Evolutionary conservation across 2,797 vertebrate genomes (phyloP).

Genomic region (Vultur gryphus): DNA sequence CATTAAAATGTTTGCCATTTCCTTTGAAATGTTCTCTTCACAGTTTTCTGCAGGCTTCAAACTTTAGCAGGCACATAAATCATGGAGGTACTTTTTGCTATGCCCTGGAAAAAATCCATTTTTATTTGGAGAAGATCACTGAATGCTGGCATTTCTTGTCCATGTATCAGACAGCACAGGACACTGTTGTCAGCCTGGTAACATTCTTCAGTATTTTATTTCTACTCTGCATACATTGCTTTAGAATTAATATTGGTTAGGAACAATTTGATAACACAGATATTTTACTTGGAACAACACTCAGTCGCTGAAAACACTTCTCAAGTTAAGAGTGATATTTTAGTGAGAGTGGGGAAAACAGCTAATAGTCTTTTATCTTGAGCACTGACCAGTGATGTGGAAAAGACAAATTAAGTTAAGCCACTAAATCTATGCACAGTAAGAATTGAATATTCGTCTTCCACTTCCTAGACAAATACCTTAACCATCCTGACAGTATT

Average conservation of each 20-base stretch:
- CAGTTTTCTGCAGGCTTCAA: background rate
- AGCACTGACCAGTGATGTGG: background rate
- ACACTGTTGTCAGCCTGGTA: background rate
- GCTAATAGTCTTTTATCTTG: background rate
- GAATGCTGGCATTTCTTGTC: background rate
- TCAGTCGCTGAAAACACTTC: background rate
- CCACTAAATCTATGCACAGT: background rate
- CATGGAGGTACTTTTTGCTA: background rate
- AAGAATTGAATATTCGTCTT: background rate
- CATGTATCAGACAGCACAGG: background rate
- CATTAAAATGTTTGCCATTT: background rate
- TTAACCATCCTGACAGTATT: background rate
- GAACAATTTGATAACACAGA: background rate
- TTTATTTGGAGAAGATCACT: background rate
- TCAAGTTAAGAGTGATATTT: background rate
- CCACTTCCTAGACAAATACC: background rate
- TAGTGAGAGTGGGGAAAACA: background rate
- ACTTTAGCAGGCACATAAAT: background rate
- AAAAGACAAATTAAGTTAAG: conserved; percentile 11
- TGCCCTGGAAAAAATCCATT: background rate
- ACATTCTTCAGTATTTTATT: background rate
- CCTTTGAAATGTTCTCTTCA: background rate
- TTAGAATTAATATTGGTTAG: background rate
- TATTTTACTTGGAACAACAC: background rate
- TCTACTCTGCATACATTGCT: background rate